A percentile compares a stretch with the other conserved stretches of the same genome.
phyloP scores from a whole-genome alignment of 2,113 vertebrate genomes.

The Ciconia stormi region DNA sequence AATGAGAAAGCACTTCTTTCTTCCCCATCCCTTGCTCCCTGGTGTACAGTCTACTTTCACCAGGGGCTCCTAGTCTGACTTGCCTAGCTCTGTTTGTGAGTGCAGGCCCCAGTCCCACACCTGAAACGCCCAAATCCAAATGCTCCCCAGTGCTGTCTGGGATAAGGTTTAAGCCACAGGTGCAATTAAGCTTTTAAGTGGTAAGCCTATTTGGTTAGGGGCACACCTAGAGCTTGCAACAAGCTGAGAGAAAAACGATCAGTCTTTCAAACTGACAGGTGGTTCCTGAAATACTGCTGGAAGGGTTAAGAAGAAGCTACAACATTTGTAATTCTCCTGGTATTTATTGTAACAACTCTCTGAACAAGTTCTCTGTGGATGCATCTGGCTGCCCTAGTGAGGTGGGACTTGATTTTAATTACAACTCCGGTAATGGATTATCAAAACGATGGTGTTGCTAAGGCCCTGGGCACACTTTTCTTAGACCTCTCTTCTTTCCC shows the following conservation, averaged over 20 bases:
- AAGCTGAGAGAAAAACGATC: slow-evolving; percentile 10
- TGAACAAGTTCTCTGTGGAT: not conserved
- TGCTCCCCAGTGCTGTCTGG: slow-evolving; percentile 20
- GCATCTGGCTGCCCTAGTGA: not conserved
- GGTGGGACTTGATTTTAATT: slow-evolving; percentile 51
- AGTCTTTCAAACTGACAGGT: slow-evolving; percentile 25
- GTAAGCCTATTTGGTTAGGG: slow-evolving; percentile 58
- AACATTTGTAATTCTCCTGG: slow-evolving; percentile 34
- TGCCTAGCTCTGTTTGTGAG: not conserved
- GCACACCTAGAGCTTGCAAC: slow-evolving; percentile 47
- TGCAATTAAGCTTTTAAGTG: slow-evolving; percentile 64
- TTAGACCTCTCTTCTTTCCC: not conserved
- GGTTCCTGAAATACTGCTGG: slow-evolving; percentile 48
- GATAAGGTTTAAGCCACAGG: slow-evolving; percentile 57
- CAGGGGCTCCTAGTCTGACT: not conserved
- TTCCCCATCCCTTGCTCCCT: not conserved
- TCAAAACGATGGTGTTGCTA: slow-evolving; percentile 16
- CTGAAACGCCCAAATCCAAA: slow-evolving; percentile 54
- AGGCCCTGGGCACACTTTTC: not conserved
- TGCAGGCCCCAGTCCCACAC: not conserved
- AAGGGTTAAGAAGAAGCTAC: slow-evolving; percentile 47
- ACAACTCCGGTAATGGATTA: slow-evolving; percentile 1
- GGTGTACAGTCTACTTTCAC: not conserved
- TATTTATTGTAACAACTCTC: slow-evolving; percentile 43
- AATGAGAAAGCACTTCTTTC: not conserved